A percentile compares a stretch with the other conserved stretches of the same genome.
Evolutionary conservation across 2,113 vertebrate genomes (phyloP).

Genomic region (Hymenochirus boettgeri): DNA sequence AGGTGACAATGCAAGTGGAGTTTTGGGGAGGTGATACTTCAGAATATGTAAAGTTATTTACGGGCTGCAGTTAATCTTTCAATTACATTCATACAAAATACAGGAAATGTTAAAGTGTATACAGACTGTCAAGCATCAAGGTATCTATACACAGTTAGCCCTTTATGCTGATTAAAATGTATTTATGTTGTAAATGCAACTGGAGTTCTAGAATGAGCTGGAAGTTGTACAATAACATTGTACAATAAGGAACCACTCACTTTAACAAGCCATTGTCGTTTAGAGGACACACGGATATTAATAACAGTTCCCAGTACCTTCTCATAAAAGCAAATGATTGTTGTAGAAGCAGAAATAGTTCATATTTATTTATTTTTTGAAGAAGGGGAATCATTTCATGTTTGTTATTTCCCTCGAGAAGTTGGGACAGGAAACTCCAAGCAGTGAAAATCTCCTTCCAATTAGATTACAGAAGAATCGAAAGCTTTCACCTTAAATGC

Average conservation of each 20-base stretch:
- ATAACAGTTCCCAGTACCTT: slow-evolving; percentile 3
- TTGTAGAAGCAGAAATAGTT: slow-evolving; percentile 2
- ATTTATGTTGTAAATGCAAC: too few relatives aligned
- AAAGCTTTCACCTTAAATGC: slow-evolving; percentile 6
- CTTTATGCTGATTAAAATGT: too few relatives aligned
- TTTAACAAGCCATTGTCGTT: background rate
- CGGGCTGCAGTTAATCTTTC: too few relatives aligned
- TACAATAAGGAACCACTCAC: too few relatives aligned
- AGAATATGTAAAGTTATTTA: too few relatives aligned
- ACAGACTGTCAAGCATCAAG: too few relatives aligned
- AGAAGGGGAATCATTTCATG: slow-evolving; percentile 14
- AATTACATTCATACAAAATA: too few relatives aligned
- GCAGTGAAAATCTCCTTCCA: slow-evolving; percentile 9
- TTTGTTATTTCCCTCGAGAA: slow-evolving; percentile 35
- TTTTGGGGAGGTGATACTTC: too few relatives aligned
- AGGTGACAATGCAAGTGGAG: too few relatives aligned
- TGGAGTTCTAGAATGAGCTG: too few relatives aligned
- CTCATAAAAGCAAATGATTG: slow-evolving; percentile 7
- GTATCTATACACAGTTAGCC: too few relatives aligned
- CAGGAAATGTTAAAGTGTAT: too few relatives aligned
- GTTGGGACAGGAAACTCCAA: slow-evolving; percentile 1
- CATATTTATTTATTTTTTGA: slow-evolving; percentile 5
- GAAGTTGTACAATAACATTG: background rate
- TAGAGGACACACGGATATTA: background rate
- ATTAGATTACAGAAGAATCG: slow-evolving; percentile 22